Conservation (phyloP, 2,888 invertebrate species). For the Lomographa bimaculata region DNA sequence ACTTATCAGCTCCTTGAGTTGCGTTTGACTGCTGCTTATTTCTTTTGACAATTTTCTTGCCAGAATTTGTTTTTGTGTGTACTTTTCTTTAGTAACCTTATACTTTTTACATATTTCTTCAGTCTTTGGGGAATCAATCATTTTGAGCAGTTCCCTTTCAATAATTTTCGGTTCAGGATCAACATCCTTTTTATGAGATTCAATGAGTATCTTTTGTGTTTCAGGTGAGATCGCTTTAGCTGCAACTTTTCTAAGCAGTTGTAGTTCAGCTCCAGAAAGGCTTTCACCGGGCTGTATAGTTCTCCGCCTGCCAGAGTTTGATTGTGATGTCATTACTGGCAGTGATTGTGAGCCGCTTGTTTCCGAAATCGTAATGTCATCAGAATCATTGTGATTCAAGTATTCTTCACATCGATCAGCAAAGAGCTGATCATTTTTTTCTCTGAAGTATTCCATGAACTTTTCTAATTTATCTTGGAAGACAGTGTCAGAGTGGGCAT, state of each 20-base stretch:
- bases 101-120: slow-evolving; percentile 78
- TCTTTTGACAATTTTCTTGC: slow-evolving; percentile 81
- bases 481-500: slow-evolving; percentile 85
- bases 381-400: slow-evolving; percentile 78
- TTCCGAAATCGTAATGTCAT: slow-evolving; percentile 79
- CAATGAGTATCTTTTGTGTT: slow-evolving; percentile 80
- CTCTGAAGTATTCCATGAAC: slow-evolving; percentile 88
- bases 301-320: slow-evolving; percentile 76
- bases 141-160: slow-evolving; percentile 77
- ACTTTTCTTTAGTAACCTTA: slow-evolving; percentile 80
- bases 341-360: slow-evolving; percentile 77
- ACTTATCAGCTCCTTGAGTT: slow-evolving; percentile 88
- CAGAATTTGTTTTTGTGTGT: slow-evolving; percentile 74
- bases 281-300: slow-evolving; percentile 86
- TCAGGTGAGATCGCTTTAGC: slow-evolving; percentile 79
- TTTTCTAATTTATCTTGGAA: slow-evolving; percentile 88
- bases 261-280: slow-evolving; percentile 83
- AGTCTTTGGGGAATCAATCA: slow-evolving; percentile 78
- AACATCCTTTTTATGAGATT: slow-evolving; percentile 81
- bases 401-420: slow-evolving; percentile 85
- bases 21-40: slow-evolving; percentile 86
- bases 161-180: slow-evolving; percentile 82
- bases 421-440: slow-evolving; percentile 87
- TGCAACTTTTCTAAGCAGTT: slow-evolving; percentile 84
- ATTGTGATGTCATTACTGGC: slow-evolving; percentile 76